phyloP scores from a whole-genome alignment of 2,113 vertebrate genomes.

The Ondatra zibethicus region DNA sequence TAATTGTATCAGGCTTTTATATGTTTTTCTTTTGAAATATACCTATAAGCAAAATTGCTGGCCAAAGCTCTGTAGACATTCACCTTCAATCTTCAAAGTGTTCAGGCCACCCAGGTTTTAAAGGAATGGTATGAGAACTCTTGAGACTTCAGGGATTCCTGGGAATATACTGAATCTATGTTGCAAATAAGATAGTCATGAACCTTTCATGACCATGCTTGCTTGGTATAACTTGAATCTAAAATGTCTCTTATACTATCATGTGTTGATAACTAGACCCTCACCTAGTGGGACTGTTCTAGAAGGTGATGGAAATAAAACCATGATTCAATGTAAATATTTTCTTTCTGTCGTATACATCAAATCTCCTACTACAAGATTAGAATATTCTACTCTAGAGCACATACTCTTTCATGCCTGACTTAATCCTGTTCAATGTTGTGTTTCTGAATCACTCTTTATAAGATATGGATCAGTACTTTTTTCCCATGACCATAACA shows the following conservation, averaged over 20 bases:
- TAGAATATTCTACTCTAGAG: not conserved
- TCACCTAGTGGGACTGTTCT: not conserved
- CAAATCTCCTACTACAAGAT: not conserved
- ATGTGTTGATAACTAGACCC: not conserved
- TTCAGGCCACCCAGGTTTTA: not conserved
- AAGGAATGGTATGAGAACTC: not conserved
- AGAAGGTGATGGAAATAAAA: not conserved
- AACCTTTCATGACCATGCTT: not conserved
- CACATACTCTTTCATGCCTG: not conserved
- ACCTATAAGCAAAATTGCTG: not conserved
- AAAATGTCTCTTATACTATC: not conserved
- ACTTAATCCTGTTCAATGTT: not conserved
- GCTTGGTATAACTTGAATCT: not conserved
- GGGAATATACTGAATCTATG: not conserved
- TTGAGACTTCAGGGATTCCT: not conserved
- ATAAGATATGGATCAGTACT: not conserved
- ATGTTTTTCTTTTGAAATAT: not conserved
- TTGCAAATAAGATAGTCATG: not conserved
- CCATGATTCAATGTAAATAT: not conserved
- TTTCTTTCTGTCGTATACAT: not conserved
- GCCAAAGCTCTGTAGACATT: not conserved
- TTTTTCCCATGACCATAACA: too few species aligned
- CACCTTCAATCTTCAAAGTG: not conserved
- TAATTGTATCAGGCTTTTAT: not conserved
- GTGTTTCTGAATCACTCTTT: not conserved